Percentiles rank a stretch among this genome's conserved stretches.
These are phyloP conservation scores for Setophaga coronata DNA, from an alignment of 2,113 vertebrate genomes.

Conservation along the genomic window DNA sequence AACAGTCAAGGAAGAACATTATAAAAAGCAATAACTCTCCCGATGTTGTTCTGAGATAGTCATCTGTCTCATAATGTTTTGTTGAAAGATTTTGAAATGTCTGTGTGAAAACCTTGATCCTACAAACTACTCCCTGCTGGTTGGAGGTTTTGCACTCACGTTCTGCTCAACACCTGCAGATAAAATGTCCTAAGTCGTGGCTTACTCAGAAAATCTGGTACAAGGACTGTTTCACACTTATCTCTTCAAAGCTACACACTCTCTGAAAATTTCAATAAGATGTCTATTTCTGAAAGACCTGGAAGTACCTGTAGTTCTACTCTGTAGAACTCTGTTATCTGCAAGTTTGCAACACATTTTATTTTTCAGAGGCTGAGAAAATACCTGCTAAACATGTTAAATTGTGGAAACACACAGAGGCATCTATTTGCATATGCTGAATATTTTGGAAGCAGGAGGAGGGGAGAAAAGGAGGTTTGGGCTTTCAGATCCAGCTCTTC, in stretches of 20 bases:
- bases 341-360: not conserved
- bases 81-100: not conserved
- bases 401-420: not conserved
- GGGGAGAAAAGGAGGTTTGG: not conserved
- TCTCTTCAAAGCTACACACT: not conserved
- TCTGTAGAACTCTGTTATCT: not conserved
- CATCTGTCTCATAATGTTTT: not conserved
- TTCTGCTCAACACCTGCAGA: not conserved
- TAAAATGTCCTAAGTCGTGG: not conserved
- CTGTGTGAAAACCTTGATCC: not conserved
- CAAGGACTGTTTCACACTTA: not conserved
- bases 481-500: not conserved
- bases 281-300: not conserved
- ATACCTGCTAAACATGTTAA: not conserved
- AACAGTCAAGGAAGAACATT: not conserved
- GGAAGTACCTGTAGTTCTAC: not conserved
- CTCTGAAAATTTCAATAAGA: not conserved
- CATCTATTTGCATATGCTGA: not conserved
- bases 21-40: not conserved
- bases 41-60: not conserved
- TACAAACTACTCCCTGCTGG: not conserved
- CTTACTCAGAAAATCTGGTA: not conserved
- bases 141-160: not conserved
- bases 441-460: not conserved
- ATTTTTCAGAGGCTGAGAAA: slow-evolving; percentile 1